phyloP scores from a whole-genome alignment of 2,113 vertebrate species.

The Apteryx mantelli region DNA sequence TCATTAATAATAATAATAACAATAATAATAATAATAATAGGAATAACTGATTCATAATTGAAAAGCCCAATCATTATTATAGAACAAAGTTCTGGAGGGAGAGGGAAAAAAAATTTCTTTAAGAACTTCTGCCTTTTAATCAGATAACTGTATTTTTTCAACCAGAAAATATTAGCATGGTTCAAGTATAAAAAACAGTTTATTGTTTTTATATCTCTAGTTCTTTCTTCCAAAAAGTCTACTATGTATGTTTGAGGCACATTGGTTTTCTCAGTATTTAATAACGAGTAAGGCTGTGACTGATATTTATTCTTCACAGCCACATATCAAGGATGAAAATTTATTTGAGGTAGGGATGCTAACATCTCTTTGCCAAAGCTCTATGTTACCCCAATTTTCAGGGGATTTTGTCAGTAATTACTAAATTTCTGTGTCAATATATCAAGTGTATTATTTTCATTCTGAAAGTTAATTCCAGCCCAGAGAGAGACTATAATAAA shows the following conservation, averaged over 20 bases:
- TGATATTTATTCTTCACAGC: not conserved
- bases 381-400: not conserved
- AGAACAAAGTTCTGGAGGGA: not conserved
- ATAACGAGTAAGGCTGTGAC: not conserved
- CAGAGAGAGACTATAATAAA: constrained; percentile 26
- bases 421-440: constrained; percentile 9
- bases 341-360: not conserved
- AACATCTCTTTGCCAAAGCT: not conserved
- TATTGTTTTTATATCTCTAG: not conserved
- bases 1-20: not conserved
- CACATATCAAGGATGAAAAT: not conserved
- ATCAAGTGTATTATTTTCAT: constrained; percentile 15
- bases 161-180: not conserved
- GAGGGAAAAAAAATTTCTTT: not conserved
- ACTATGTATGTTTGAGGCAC: not conserved
- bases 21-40: not conserved
- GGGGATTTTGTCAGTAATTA: constrained; percentile 39
- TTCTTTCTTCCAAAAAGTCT: not conserved
- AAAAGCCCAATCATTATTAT: not conserved
- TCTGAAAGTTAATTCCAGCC: constrained; percentile 2
- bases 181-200: not conserved
- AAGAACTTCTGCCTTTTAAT: not conserved
- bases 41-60: not conserved
- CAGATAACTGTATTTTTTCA: not conserved
- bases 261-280: not conserved